Evolutionary conservation across 2,113 vertebrate species (phyloP), one percentile per base, ranked within the genome.

Genomic region (Bujurquina vittata): DNA sequence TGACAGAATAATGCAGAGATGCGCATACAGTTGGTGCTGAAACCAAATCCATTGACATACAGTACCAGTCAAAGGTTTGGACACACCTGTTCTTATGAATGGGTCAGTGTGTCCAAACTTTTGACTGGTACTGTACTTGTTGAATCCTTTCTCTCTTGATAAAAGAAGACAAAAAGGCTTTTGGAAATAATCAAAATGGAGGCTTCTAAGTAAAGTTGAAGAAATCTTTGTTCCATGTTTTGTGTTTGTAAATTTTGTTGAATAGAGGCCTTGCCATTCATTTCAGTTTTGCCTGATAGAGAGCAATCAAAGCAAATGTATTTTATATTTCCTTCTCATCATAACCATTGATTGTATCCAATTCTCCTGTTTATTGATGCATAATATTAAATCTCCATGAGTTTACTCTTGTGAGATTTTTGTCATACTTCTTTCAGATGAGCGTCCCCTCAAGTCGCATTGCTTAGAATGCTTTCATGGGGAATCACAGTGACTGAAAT

Each of bases 351-450:
- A 94, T 96, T 96, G 95, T 95, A 95, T 91, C 95, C 81, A 74
- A 93, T 91, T 91, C 91, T 95, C 93, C 87, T 95, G 94, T 95
- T 95, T 92, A 93, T 95, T 94, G 90, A 87, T 96, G 95, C 96
- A 96, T 95, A 96, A 96, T 96, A 97, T 96, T 95, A 97, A 96
- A 96, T 95, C 96, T 97, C 96, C 95, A 96, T 96, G 96, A 97
- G 95, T 96, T 93, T 96, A 97, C 92, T 95, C 95, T 79, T 77
- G 75, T 10, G 2, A 65, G 57, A 33, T 77, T 75, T 75, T 80
- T 84, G 84, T 87, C 26, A 12, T 84, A 4, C 8, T 87, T 89
- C 49, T 82, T 87, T 87, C 3, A 43, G 17, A 46, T n/a, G 43
- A 74, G 8, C n/a, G 14, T 33, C 22, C 4, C 6, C 54, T 58